Base-by-base conservation (phyloP, 2,797 vertebrate genomes). In the Danio tinwini region DNA sequence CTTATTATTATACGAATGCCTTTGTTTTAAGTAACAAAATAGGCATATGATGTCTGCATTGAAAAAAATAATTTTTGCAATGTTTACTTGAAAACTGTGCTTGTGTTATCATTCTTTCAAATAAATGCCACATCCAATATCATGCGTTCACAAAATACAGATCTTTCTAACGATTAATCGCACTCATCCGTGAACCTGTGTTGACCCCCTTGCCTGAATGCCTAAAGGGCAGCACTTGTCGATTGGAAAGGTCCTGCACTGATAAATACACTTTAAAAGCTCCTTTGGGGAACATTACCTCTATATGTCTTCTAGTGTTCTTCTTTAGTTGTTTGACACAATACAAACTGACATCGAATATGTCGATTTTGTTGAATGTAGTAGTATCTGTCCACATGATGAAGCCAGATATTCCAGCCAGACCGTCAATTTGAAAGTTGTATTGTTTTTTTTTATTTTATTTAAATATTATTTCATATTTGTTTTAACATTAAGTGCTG, bases 191-290 rank as follows among this genome's bases (percentile, higher is more conserved):
- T 81, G 79, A 75, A 47, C 76, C 63, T 40, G 42, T 64, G 50
- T 21, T 82, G 81, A 82, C 50, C 80, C 80, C 58, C 50, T 77
- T 49, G 62, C 64, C 55, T 49, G 52, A 67, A n/a, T 67, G 65
- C 42, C 11, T 59, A 40, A 16, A 59, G 64, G 42, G 63, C 44
- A 19, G 16, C 21, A 0, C 37, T 69, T 77, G 53, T 68, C 64
- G 19, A 2, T 49, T 37, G 16, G 13, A 59, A 78, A 49, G 44
- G 44, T 49, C 64, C 5, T 58, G 14, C 63, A 17, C 19, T 49
- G 17, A 65, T 47, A 56, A 76, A 67, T 45, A 7, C 50, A 47
- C 52, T 42, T 45, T 67, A 29, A 39, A 67, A 47, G 52, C 19
- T 42, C 47, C 50, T 55, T 16, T 42, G 68, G 50, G n/a, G 50